phyloP scores from a whole-genome alignment of 2,113 vertebrate genomes.

The Scomber japonicus region DNA sequence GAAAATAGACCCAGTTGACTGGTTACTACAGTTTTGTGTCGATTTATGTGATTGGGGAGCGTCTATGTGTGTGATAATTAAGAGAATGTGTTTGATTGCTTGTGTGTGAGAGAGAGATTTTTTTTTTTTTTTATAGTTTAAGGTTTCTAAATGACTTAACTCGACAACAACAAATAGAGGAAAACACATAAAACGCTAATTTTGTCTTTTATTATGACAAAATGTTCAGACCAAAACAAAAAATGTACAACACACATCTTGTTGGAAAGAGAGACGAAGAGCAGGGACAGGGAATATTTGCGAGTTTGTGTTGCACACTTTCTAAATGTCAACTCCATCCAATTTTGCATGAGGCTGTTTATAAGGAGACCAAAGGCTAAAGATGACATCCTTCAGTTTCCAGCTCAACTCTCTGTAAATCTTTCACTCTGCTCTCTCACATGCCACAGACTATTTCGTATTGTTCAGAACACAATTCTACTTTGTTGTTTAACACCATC shows the following conservation, averaged over 20 bases:
- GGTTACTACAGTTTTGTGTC: neutral
- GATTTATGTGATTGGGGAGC: neutral
- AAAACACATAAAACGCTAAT: neutral
- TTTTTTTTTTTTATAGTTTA: neutral
- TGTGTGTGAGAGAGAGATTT: neutral
- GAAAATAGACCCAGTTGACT: constrained; percentile 23
- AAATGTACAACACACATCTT: neutral
- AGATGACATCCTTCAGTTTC: constrained; percentile 36
- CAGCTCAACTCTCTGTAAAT: constrained; percentile 25
- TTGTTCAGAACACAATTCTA: neutral
- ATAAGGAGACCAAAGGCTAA: constrained; percentile 49
- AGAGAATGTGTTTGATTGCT: neutral
- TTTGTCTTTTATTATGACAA: neutral
- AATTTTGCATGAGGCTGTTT: constrained; percentile 50
- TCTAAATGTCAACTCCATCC: constrained; percentile 73
- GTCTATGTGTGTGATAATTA: neutral
- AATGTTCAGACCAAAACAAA: neutral
- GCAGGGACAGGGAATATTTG: constrained; percentile 22
- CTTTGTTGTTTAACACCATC: neutral
- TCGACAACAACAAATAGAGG: neutral
- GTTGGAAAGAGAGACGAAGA: neutral
- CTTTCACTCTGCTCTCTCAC: neutral
- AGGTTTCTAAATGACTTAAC: too few relatives aligned
- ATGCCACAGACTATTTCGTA: neutral
- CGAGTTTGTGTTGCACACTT: constrained; percentile 49